These are phyloP conservation scores for Stegastes partitus DNA, from an alignment of 2,113 vertebrate species.

Conservation along the genomic window DNA sequence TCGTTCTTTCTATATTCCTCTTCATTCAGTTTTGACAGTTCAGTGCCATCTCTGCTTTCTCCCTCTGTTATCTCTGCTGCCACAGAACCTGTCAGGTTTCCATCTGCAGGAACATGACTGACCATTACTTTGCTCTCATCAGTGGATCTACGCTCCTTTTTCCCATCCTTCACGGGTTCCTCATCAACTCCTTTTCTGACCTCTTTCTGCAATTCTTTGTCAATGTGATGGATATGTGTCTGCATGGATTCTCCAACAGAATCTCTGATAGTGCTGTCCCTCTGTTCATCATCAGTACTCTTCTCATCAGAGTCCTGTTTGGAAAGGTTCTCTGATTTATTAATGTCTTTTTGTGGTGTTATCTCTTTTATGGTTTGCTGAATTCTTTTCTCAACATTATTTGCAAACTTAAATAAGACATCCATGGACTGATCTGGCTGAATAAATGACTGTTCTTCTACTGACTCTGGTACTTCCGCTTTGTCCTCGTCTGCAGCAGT, in stretches of 20 bases:
- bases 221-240: neutral
- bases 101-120: neutral
- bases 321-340: neutral
- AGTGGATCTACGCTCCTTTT: neutral
- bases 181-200: neutral
- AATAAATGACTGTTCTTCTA: slow-evolving; percentile 1
- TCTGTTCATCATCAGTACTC: slow-evolving; percentile 4
- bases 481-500: slow-evolving; percentile 3
- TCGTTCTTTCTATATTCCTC: neutral
- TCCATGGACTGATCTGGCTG: slow-evolving; percentile 74
- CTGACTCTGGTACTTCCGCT: slow-evolving; percentile 12
- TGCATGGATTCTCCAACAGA: slow-evolving; percentile 12
- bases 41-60: neutral
- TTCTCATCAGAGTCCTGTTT: slow-evolving; percentile 8
- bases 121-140: slow-evolving; percentile 3
- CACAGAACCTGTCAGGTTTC: neutral
- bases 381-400: slow-evolving; percentile 79
- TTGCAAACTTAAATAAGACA: slow-evolving; percentile 72
- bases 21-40: neutral
- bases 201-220: neutral
- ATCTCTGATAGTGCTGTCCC: neutral
- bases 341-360: slow-evolving; percentile 35
- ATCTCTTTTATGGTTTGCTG: slow-evolving; percentile 75
- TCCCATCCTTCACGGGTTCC: neutral
- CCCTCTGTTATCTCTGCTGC: neutral